A percentile compares a stretch with the other conserved stretches of the same genome.
phyloP scores from a whole-genome alignment of 2,113 vertebrate genomes.

The Apus apus region DNA sequence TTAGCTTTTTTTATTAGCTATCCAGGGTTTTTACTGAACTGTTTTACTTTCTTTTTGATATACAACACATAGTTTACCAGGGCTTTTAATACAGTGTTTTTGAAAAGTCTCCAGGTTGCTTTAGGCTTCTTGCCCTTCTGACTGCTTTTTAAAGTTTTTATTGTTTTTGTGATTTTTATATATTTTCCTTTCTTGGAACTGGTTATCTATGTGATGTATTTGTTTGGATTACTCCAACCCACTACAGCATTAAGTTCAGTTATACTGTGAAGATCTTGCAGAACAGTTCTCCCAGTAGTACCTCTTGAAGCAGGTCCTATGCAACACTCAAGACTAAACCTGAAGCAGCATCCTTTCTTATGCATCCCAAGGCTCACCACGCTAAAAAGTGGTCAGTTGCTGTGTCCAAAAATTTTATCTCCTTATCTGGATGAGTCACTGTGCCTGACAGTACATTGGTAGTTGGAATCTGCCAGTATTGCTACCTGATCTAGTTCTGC shows the following conservation, averaged over 20 bases:
- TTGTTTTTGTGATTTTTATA: constrained; percentile 2
- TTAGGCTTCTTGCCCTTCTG: constrained; percentile 36
- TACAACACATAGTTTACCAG: neutral
- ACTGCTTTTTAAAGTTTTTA: constrained; percentile 8
- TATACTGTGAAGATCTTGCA: neutral
- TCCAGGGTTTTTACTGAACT: neutral
- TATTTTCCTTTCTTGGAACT: constrained; percentile 25
- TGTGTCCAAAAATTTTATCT: neutral
- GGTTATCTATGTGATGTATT: constrained; percentile 11
- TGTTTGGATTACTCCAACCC: constrained; percentile 11
- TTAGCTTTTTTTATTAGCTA: neutral
- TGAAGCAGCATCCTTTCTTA: neutral
- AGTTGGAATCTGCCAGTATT: neutral
- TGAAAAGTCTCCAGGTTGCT: constrained; percentile 39
- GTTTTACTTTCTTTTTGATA: constrained; percentile 7
- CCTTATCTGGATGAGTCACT: neutral
- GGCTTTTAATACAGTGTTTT: constrained; percentile 2
- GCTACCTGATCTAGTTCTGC: neutral
- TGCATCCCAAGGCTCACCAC: neutral
- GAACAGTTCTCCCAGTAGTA: neutral
- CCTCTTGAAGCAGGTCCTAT: neutral
- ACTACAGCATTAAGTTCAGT: neutral
- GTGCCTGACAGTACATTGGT: neutral
- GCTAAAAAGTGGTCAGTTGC: neutral
- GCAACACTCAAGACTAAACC: neutral